Conservation (phyloP, 2,888 invertebrate species). For the Drosophila mercatorum region DNA sequence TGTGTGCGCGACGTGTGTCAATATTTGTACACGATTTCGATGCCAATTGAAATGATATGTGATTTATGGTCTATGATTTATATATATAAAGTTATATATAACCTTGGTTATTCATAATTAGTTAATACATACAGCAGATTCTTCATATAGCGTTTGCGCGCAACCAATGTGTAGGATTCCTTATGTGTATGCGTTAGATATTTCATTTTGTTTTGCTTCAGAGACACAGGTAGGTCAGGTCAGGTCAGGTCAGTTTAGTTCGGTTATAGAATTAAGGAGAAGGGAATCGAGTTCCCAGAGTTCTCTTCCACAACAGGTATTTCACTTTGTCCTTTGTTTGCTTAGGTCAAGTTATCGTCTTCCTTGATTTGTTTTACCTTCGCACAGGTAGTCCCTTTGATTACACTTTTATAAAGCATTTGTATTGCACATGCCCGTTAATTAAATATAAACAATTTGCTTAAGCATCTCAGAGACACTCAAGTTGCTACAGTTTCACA, state of each 20-base stretch:
- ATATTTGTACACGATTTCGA: constrained; percentile 57
- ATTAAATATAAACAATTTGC: constrained; percentile 24
- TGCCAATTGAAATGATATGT: constrained; percentile 17
- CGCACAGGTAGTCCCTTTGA: constrained; percentile 54
- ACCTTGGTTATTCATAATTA: background rate
- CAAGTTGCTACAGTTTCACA: constrained; percentile 25
- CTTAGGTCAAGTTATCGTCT: constrained; percentile 53
- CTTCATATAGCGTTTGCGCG: constrained; percentile 84
- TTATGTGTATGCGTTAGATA: constrained; percentile 82
- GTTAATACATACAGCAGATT: constrained; percentile 83
- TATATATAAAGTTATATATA: background rate
- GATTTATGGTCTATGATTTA: background rate
- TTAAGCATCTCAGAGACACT: constrained; percentile 49
- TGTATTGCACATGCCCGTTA: constrained; percentile 61
- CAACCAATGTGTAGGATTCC: constrained; percentile 84
- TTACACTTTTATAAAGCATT: constrained; percentile 42
- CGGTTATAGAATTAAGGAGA: background rate
- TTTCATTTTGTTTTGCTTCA: constrained; percentile 73
- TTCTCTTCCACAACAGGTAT: constrained; percentile 45
- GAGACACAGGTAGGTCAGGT: constrained; percentile 29
- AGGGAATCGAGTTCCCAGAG: background rate
- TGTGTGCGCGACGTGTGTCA: constrained; percentile 34
- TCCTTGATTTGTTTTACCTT: constrained; percentile 1
- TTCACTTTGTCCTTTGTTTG: constrained; percentile 51
- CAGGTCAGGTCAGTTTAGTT: constrained; percentile 27